Evolutionary conservation across 2,888 invertebrate species (phyloP).

Genomic region (Cinara cedri): DNA sequence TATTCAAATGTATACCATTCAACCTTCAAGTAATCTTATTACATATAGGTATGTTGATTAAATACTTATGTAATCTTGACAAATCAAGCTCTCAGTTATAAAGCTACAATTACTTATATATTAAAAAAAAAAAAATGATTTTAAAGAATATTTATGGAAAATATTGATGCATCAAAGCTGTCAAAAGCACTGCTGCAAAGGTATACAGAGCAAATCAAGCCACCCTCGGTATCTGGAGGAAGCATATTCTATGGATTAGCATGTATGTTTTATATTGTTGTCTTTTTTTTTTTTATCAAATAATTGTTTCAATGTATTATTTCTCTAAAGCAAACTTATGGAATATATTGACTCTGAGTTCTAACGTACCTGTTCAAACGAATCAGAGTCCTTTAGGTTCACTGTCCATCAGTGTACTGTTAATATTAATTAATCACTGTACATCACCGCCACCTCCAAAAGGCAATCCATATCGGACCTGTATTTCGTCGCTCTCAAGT

Average conservation of each 20-base stretch:
- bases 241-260: slow-evolving; percentile 83
- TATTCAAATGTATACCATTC: slow-evolving; percentile 81
- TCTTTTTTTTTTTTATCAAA: slow-evolving; percentile 17
- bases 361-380: slow-evolving; percentile 63
- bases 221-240: slow-evolving; percentile 67
- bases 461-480: slow-evolving; percentile 84
- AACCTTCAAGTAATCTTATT: slow-evolving; percentile 72
- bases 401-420: slow-evolving; percentile 84
- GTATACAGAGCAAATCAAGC: slow-evolving; percentile 71
- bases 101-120: no score
- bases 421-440: slow-evolving; percentile 91
- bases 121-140: neutral
- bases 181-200: slow-evolving; percentile 80
- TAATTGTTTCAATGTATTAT: slow-evolving; percentile 2
- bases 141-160: slow-evolving; percentile 59
- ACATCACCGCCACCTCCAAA: slow-evolving; percentile 63
- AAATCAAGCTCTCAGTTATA: neutral
- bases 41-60: slow-evolving; percentile 68
- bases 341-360: slow-evolving; percentile 77
- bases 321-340: slow-evolving; percentile 72
- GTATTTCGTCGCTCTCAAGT: slow-evolving; percentile 65
- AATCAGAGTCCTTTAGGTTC: slow-evolving; percentile 74
- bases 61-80: slow-evolving; percentile 25
- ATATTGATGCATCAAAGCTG: slow-evolving; percentile 58
- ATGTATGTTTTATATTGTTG: slow-evolving; percentile 62